Evolutionary conservation across 2,797 vertebrate species (phyloP).

Genomic region (Melanitta fusca): DNA sequence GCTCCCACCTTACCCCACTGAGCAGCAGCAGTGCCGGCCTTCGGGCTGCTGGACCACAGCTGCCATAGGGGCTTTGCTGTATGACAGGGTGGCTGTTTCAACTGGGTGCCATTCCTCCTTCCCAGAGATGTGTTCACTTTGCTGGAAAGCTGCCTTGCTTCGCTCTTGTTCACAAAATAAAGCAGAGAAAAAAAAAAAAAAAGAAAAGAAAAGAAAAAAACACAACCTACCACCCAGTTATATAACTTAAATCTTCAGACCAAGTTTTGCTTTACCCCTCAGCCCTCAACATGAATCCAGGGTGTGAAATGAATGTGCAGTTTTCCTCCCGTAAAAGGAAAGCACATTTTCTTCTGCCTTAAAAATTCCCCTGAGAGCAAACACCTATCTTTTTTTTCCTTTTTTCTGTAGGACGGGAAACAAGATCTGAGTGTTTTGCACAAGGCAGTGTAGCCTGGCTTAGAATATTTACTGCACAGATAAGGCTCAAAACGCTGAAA

Average conservation of each 20-base stretch:
- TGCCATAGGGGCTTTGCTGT: not conserved
- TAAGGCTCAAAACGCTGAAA: not conserved
- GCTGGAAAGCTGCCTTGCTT: not conserved
- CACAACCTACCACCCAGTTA: too few species aligned
- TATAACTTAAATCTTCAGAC: not conserved
- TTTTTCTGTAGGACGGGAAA: not conserved
- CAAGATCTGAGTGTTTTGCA: not conserved
- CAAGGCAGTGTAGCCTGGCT: not conserved
- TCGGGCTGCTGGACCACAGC: accelerated
- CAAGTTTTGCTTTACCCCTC: not conserved
- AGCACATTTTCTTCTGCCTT: not conserved
- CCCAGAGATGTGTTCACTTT: not conserved
- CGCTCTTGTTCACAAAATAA: not conserved
- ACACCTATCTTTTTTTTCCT: not conserved
- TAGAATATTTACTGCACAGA: not conserved
- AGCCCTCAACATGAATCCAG: not conserved
- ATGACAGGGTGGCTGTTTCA: accelerated
- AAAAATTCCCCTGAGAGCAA: not conserved
- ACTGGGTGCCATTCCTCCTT: accelerated
- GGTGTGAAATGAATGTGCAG: accelerated
- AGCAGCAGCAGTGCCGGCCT: not conserved
- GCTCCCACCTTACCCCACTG: accelerated
- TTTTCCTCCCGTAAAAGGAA: not conserved
- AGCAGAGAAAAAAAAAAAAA: not conserved
- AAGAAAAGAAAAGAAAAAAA: not conserved